Conservation (phyloP, 2,797 vertebrate genomes). For the Amblyraja radiata region DNA sequence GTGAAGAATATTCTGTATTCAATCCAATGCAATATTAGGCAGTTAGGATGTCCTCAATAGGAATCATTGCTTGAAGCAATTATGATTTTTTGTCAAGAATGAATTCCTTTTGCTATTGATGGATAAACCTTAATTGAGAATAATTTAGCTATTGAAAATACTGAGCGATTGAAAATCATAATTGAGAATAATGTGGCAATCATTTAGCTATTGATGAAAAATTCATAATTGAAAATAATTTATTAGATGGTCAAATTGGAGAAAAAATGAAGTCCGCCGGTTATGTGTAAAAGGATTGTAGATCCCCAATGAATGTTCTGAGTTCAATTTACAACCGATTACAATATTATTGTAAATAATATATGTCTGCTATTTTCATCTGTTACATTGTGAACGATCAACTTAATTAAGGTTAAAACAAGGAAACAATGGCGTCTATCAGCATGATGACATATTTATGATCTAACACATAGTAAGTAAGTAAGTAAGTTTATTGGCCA, state of each 20-base stretch:
- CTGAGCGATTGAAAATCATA: too few species aligned
- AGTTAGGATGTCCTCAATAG: background rate
- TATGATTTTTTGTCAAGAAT: background rate
- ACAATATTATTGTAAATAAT: conserved; percentile 1
- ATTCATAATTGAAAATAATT: too few species aligned
- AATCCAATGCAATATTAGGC: background rate
- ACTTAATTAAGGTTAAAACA: background rate
- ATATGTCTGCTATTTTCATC: background rate
- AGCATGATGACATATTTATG: background rate
- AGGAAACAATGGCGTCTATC: background rate
- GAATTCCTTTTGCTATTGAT: background rate
- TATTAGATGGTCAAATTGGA: too few species aligned
- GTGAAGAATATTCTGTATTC: background rate
- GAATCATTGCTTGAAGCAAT: conserved; percentile 11
- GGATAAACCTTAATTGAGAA: too few species aligned
- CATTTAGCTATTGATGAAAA: too few species aligned
- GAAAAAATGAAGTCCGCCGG: too few species aligned
- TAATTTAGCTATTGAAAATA: too few species aligned
- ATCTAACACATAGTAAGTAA: background rate
- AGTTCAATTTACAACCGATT: background rate
- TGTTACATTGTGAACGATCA: background rate
- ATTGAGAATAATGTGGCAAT: too few species aligned
- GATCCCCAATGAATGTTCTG: background rate
- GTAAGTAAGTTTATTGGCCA: too few species aligned
- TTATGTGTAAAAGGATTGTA: background rate